Conservation (phyloP, 2,113 vertebrate genomes). For the Sus scrofa region DNA sequence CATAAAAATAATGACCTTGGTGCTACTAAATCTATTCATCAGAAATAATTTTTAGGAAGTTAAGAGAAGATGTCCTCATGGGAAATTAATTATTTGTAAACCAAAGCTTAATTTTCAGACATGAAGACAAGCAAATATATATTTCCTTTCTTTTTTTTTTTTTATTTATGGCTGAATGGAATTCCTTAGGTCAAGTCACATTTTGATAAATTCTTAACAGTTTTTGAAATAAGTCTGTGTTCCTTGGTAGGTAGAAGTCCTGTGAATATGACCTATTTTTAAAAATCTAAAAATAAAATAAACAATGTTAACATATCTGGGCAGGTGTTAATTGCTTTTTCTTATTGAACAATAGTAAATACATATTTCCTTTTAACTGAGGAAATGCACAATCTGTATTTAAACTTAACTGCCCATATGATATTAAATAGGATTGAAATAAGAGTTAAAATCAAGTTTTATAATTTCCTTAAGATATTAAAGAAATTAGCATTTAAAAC, state of each 20-base stretch:
- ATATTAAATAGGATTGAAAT: neutral
- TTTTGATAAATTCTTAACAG: slow-evolving; percentile 38
- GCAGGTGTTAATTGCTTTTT: slow-evolving; percentile 61
- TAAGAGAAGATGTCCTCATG: neutral
- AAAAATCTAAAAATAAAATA: slow-evolving; percentile 71
- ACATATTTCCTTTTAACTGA: slow-evolving; percentile 27
- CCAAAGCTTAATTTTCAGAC: slow-evolving; percentile 22
- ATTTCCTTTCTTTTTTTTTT: neutral
- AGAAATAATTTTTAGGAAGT: neutral
- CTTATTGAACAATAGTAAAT: slow-evolving; percentile 57
- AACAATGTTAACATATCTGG: slow-evolving; percentile 49
- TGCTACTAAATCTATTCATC: neutral
- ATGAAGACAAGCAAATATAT: neutral
- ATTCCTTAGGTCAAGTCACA: slow-evolving; percentile 47
- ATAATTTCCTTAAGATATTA: neutral
- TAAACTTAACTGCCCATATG: neutral
- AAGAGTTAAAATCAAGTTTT: neutral
- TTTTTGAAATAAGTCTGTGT: slow-evolving; percentile 3
- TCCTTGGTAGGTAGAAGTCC: neutral
- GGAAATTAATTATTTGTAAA: neutral
- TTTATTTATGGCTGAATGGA: neutral
- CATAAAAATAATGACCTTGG: neutral
- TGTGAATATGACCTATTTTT: slow-evolving; percentile 17
- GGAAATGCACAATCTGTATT: slow-evolving; percentile 17
- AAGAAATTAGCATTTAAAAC: neutral